Conservation (phyloP, 2,113 vertebrate species). For the Excalfactoria chinensis region DNA sequence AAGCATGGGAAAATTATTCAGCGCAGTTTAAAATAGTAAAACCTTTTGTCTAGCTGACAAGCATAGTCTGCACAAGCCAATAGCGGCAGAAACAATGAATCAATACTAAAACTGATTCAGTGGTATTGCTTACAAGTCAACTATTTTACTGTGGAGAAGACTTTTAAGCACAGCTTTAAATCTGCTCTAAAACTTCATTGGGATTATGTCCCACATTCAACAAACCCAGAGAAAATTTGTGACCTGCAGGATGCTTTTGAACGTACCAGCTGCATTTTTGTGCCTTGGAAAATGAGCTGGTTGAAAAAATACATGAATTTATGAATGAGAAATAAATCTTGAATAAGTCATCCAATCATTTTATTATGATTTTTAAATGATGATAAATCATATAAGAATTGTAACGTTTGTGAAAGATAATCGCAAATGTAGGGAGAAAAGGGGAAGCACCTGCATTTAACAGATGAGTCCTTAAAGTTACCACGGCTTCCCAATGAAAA, state of each 20-base stretch:
- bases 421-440: not conserved
- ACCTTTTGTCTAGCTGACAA: constrained; percentile 83
- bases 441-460: not conserved
- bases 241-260: constrained; percentile 22
- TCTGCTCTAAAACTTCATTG: constrained; percentile 22
- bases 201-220: not conserved
- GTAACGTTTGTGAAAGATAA: not conserved
- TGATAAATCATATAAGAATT: not conserved
- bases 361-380: constrained; percentile 23
- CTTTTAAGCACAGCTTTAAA: constrained; percentile 50
- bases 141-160: not conserved
- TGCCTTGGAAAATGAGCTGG: not conserved
- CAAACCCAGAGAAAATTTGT: constrained; percentile 4
- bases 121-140: constrained; percentile 45
- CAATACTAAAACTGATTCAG: constrained; percentile 45
- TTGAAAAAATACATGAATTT: constrained; percentile 11
- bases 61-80: constrained; percentile 58
- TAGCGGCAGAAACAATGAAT: constrained; percentile 52
- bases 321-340: constrained; percentile 26
- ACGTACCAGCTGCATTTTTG: constrained; percentile 11
- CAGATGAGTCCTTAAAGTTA: not conserved
- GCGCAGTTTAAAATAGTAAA: not conserved
- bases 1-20: constrained; percentile 29
- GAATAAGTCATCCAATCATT: constrained; percentile 20
- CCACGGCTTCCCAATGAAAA: not conserved